phyloP scores from a whole-genome alignment of 2,888 invertebrate species.

The Belgica antarctica region DNA sequence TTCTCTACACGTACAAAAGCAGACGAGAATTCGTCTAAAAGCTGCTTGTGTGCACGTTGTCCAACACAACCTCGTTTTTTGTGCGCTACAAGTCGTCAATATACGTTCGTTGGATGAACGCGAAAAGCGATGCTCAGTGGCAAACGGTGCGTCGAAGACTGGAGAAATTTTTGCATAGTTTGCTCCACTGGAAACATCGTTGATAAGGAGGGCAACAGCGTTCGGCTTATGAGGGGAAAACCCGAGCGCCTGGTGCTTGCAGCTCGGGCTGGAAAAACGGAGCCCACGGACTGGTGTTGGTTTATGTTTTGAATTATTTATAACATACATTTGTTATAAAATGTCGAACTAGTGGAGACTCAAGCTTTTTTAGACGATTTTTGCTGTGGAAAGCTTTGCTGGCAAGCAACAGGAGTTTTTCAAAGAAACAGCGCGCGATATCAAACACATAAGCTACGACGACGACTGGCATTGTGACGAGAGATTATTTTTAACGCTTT shows the following conservation, averaged over 20 bases:
- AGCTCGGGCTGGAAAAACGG: not conserved
- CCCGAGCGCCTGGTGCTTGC: not conserved
- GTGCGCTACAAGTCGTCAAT: constrained; percentile 37
- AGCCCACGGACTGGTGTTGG: not conserved
- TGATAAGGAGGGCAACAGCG: not conserved
- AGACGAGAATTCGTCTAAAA: constrained; percentile 33
- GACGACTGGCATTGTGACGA: not conserved
- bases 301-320: not conserved
- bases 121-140: not conserved
- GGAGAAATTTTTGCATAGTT: not conserved
- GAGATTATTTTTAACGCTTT: not conserved
- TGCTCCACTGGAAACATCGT: not conserved
- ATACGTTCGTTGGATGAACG: constrained; percentile 18
- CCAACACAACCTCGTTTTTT: constrained; percentile 3
- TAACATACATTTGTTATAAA: not conserved
- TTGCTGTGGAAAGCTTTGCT: not conserved
- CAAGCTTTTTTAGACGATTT: constrained; percentile 5
- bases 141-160: not conserved
- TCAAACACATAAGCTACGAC: too few species aligned
- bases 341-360: constrained; percentile 7
- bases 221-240: not conserved
- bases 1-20: constrained; percentile 36
- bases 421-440: too few species aligned
- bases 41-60: not conserved
- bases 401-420: constrained; percentile 4